Conservation (phyloP, 2,888 invertebrate genomes). For the Eutolmus rufibarbis region DNA sequence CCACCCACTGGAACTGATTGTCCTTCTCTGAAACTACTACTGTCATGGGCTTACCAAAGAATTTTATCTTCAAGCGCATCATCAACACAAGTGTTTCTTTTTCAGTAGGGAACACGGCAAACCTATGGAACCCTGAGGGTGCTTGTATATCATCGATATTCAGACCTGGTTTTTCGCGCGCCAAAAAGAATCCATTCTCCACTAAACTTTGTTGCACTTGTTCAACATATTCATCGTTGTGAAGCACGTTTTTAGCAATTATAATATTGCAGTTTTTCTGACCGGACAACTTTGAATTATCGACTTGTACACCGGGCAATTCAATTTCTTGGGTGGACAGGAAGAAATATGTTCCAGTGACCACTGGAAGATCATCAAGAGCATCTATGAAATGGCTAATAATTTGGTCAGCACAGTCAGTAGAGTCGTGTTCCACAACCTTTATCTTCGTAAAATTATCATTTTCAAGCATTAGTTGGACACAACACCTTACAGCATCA, state of each 20-base stretch:
- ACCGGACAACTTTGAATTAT: conserved; percentile 68
- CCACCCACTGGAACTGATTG: conserved; percentile 56
- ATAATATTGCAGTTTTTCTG: conserved; percentile 58
- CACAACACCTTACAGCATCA: conserved; percentile 68
- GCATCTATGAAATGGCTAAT: conserved; percentile 67
- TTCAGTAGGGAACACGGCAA: conserved; percentile 55
- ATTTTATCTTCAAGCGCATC: conserved; percentile 53
- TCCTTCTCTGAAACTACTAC: conserved; percentile 55
- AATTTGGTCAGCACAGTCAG: conserved; percentile 64
- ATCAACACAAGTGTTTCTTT: conserved; percentile 56
- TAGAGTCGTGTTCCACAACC: conserved; percentile 66
- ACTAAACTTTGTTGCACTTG: conserved; percentile 64
- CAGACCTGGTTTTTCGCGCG: conserved; percentile 67
- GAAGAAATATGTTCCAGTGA: conserved; percentile 72
- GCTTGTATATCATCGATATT: conserved; percentile 59
- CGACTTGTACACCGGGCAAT: conserved; percentile 67
- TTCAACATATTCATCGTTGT: conserved; percentile 57
- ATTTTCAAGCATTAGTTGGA: conserved; percentile 80
- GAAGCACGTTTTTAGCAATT: conserved; percentile 52
- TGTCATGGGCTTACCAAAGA: conserved; percentile 49
- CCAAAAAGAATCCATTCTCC: conserved; percentile 69
- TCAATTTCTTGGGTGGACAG: conserved; percentile 57
- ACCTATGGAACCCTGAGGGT: conserved; percentile 53
- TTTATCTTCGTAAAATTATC: conserved; percentile 69
- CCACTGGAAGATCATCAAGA: conserved; percentile 73